These are phyloP conservation scores for Apogon talboti DNA, from an alignment of 2,797 vertebrate genomes.

Conservation along the genomic window DNA sequence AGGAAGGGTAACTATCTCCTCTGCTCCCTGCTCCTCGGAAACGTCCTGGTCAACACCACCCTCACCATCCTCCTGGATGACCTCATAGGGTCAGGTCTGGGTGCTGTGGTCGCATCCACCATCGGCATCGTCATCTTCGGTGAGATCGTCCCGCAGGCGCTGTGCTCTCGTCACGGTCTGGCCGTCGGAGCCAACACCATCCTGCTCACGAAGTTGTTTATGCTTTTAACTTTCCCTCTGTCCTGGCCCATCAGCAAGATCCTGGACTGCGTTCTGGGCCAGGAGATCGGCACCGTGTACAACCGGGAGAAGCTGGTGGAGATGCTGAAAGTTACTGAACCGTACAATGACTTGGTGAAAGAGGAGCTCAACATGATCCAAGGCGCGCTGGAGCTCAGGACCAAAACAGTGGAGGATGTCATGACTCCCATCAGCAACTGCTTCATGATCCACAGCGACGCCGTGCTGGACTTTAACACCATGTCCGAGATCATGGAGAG, in stretches of 20 bases:
- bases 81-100: conserved; percentile 89
- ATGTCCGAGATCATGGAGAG: conserved; percentile 99
- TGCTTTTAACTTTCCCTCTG: conserved; percentile 93
- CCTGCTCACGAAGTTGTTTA: conserved; percentile 92
- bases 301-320: conserved; percentile 97
- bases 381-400: conserved; percentile 94
- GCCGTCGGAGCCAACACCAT: conserved; percentile 96
- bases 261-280: conserved; percentile 91
- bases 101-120: conserved; percentile 92
- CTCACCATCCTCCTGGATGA: conserved; percentile 96
- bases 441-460: conserved; percentile 93
- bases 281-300: conserved; percentile 98
- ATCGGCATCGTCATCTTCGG: conserved; percentile 95
- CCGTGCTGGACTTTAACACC: conserved; percentile 95
- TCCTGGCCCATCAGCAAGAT: conserved; percentile 95
- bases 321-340: conserved; percentile 96
- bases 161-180: conserved; percentile 96
- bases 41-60: conserved; percentile 96
- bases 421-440: conserved; percentile 93
- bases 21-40: conserved; percentile 93
- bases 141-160: conserved; percentile 94
- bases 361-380: conserved; percentile 99
- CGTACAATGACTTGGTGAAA: conserved; percentile 94
- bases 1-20: conserved; percentile 94
- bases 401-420: conserved; percentile 94